Conservation (phyloP, 2,797 vertebrate genomes). For the Typhlichthys eigenmanni region DNA sequence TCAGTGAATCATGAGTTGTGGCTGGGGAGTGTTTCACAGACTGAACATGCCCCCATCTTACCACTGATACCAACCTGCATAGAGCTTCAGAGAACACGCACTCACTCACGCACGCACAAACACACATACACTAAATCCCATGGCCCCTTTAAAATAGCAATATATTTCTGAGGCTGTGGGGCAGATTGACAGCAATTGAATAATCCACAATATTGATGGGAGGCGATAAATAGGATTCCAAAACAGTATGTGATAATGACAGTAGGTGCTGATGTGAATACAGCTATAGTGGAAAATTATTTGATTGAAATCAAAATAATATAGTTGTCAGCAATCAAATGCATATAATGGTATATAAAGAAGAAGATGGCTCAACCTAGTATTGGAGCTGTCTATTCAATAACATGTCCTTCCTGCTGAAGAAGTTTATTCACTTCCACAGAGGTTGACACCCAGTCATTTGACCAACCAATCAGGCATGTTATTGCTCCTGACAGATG, state of each 20-base stretch:
- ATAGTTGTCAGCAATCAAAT: conserved; percentile 48
- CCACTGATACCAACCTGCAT: conserved; percentile 26
- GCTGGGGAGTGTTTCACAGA: conserved; percentile 25
- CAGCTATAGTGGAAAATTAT: conserved; percentile 40
- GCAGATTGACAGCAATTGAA: conserved; percentile 63
- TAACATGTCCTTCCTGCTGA: conserved; percentile 45
- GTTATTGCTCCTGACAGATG: conserved; percentile 40
- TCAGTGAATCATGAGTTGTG: conserved; percentile 30
- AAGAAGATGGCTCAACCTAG: conserved; percentile 33
- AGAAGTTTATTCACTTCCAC: conserved; percentile 40
- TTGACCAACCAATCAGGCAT: conserved; percentile 42
- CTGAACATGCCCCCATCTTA: conserved; percentile 1
- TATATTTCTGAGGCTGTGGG: conserved; percentile 50
- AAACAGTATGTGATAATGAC: conserved; percentile 51
- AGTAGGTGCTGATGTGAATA: conserved; percentile 62
- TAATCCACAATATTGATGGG: conserved; percentile 58
- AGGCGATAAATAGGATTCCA: conserved; percentile 25
- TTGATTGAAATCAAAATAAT: conserved; percentile 52
- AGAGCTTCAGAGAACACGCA: conserved; percentile 20
- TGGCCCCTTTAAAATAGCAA: conserved; percentile 31
- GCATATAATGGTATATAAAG: conserved; percentile 37
- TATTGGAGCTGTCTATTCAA: conserved; percentile 53
- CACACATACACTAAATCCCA: conserved; percentile 37
- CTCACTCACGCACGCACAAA: no score
- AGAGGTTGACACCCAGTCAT: conserved; percentile 55